phyloP scores from a whole-genome alignment of 92 coral and sea anemone species.

The Diadumene lineata region DNA sequence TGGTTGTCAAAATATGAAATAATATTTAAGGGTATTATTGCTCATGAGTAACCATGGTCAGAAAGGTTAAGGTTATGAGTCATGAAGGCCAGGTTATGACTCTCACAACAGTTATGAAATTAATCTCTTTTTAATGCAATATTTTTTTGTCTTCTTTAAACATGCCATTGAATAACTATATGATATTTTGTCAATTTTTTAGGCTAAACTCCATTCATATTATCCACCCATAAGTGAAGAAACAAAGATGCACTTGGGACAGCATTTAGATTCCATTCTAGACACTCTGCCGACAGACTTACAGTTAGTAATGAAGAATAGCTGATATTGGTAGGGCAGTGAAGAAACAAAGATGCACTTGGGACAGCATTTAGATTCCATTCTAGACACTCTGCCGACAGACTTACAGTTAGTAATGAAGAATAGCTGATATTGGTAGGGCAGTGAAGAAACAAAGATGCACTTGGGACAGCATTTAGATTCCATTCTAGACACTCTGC shows the following conservation, averaged over 20 bases:
- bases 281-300: constrained; percentile 75
- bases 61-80: too few relatives aligned
- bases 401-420: constrained; percentile 82
- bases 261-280: constrained; percentile 54
- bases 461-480: constrained; percentile 61
- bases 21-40: too few relatives aligned
- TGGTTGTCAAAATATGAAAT: too few relatives aligned
- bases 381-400: constrained; percentile 63
- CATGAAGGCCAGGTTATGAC: too few relatives aligned
- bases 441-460: constrained; percentile 55
- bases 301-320: constrained; percentile 77
- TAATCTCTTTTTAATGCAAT: too few relatives aligned
- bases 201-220: constrained; percentile 43
- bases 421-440: constrained; percentile 62
- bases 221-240: constrained; percentile 79
- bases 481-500: constrained; percentile 57
- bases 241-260: constrained; percentile 56
- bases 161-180: too few relatives aligned
- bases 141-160: too few relatives aligned
- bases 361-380: constrained; percentile 49
- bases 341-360: constrained; percentile 68
- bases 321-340: constrained; percentile 44
- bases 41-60: too few relatives aligned
- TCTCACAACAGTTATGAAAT: too few relatives aligned
- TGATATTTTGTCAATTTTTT: constrained; percentile 1